Evolutionary conservation across 1,140 invertebrate species (phyloP), one percentile per base, ranked within the genome.

Genomic region (Drosophila nebulosa): DNA sequence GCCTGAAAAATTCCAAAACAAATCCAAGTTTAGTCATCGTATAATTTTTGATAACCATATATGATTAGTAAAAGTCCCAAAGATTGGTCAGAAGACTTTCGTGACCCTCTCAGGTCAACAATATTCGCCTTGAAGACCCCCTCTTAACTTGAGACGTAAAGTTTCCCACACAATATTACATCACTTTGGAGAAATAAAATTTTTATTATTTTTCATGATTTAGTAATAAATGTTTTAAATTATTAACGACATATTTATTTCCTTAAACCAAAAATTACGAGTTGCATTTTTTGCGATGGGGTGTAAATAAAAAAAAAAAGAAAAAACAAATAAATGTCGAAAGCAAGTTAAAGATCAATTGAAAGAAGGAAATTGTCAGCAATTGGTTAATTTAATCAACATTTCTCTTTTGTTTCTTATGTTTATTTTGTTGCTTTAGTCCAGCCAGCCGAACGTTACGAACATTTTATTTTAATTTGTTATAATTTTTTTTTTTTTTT

Each of bases 1-100:
- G 98, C 97, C 97, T 98, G 92, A 7, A 35, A 24, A 12, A 1
- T 4, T 9, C 22, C 3, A 10, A 32, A 24, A 12, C 12, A 10
- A 7, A 26, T 50, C n/a, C n/a, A 4, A 35, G 42, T 7, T 21
- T 24, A 46, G 21, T 0, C 0, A 62, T 12, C 4, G 39, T 4
- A 18, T 1, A 52, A 14, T 30, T 12, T 3, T 3, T 42, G 12
- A 46, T 60, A 60, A 66, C 2, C n/a, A n/a, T n/a, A n/a, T n/a
- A n/a, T n/a, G n/a, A n/a, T n/a, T n/a, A n/a, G n/a, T n/a, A n/a
- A n/a, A n/a, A n/a, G n/a, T n/a, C n/a, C n/a, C n/a, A n/a, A n/a
- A n/a, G n/a, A n/a, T n/a, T n/a, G n/a, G n/a, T n/a, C n/a, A n/a
- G n/a, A n/a, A n/a, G n/a, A n/a, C n/a, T n/a, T n/a, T n/a, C n/a